Conservation (phyloP, 2,888 invertebrate species). For the Conops quadrifasciatus region DNA sequence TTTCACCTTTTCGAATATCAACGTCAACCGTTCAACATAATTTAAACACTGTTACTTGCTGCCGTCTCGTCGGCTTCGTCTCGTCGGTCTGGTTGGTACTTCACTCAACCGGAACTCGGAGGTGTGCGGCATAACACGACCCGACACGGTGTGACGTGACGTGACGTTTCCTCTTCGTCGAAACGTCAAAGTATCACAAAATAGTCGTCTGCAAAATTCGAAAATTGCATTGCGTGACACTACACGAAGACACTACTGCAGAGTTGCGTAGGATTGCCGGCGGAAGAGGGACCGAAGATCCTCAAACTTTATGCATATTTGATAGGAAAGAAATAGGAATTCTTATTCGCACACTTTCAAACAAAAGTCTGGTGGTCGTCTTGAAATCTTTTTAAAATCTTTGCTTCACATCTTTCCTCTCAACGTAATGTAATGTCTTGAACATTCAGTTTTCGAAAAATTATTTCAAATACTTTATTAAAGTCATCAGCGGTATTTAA, state of each 20-base stretch:
- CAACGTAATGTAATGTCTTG: too few relatives aligned
- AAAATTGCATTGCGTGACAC: constrained; percentile 48
- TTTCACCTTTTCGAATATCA: not conserved
- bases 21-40: constrained; percentile 25
- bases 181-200: constrained; percentile 61
- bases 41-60: constrained; percentile 20
- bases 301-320: too few relatives aligned
- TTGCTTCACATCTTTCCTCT: too few relatives aligned
- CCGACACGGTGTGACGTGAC: constrained; percentile 57
- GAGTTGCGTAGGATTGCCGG: not conserved
- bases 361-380: too few relatives aligned
- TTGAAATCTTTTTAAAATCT: too few relatives aligned
- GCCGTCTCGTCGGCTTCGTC: not conserved
- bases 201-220: constrained; percentile 23
- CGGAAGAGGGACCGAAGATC: not conserved
- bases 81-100: constrained; percentile 39
- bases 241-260: not conserved
- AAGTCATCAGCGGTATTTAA: constrained; percentile 6
- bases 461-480: not conserved
- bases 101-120: constrained; percentile 62
- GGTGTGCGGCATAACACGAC: constrained; percentile 66
- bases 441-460: too few relatives aligned
- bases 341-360: too few relatives aligned
- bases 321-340: too few relatives aligned
- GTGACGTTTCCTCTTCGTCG: constrained; percentile 66